phyloP scores from a whole-genome alignment of 2,888 invertebrate genomes.

The Cordylochernes scorpioides region DNA sequence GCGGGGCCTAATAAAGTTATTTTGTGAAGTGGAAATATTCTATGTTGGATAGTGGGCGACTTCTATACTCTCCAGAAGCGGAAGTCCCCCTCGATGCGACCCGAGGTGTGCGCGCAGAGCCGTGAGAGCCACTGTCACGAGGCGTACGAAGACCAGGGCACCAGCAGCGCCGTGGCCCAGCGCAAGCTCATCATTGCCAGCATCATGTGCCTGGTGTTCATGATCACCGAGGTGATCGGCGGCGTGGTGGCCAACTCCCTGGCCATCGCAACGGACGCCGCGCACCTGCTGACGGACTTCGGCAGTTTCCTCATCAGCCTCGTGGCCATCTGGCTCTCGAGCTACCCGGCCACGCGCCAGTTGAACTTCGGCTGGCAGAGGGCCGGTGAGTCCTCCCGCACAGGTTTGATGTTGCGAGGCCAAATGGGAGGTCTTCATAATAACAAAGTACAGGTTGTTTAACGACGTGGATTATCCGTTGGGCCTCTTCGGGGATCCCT shows the following conservation, averaged over 20 bases:
- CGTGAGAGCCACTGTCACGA: slow-evolving; percentile 19
- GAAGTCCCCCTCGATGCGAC: neutral
- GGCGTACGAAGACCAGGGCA: slow-evolving; percentile 8
- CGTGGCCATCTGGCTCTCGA: slow-evolving; percentile 65
- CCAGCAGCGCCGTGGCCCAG: slow-evolving; percentile 33
- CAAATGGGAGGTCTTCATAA: too few species aligned
- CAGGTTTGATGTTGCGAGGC: neutral
- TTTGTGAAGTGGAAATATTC: too few species aligned
- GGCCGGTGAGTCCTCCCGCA: slow-evolving; percentile 29
- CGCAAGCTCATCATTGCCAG: slow-evolving; percentile 69
- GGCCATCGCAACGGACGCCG: slow-evolving; percentile 82
- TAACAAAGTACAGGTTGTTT: too few species aligned
- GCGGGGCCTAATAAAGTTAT: too few species aligned
- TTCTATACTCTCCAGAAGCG: neutral
- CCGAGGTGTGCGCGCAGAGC: neutral
- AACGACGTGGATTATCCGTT: too few species aligned
- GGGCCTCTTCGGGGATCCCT: too few species aligned
- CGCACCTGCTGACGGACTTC: slow-evolving; percentile 88
- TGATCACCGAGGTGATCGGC: slow-evolving; percentile 37
- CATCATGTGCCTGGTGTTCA: slow-evolving; percentile 62
- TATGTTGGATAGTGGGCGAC: too few species aligned
- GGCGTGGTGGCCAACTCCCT: slow-evolving; percentile 44
- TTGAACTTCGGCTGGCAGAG: slow-evolving; percentile 87
- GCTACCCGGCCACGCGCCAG: slow-evolving; percentile 49
- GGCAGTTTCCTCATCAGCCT: slow-evolving; percentile 97